These are phyloP conservation scores for Caprella mutica DNA, from an alignment of 2,888 invertebrate species.

Conservation along the genomic window DNA sequence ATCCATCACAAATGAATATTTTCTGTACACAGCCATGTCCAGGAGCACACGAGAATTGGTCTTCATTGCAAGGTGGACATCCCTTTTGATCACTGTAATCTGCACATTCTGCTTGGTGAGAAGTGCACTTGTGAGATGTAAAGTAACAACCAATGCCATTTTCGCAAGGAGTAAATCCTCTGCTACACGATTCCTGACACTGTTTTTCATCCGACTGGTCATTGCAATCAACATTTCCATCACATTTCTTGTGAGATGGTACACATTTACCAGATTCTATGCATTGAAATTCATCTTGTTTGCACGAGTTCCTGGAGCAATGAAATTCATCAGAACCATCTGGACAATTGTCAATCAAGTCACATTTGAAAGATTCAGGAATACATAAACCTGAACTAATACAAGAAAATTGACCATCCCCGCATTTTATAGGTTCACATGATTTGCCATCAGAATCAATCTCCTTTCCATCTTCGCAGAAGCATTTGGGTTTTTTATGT, in stretches of 20 bases:
- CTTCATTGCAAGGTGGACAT: background rate
- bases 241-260: background rate
- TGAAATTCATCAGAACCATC: background rate
- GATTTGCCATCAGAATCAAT: too few species aligned
- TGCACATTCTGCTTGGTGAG: background rate
- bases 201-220: background rate
- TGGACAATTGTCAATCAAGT: too few species aligned
- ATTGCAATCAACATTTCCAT: background rate
- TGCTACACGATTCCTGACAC: background rate
- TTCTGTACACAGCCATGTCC: background rate
- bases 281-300: background rate
- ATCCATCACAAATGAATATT: background rate
- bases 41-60: background rate
- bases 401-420: too few species aligned
- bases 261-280: background rate
- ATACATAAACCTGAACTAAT: too few species aligned
- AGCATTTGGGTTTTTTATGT: too few species aligned
- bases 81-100: background rate
- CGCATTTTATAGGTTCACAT: too few species aligned
- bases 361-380: too few species aligned
- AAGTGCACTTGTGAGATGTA: background rate
- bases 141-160: background rate
- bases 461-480: too few species aligned
- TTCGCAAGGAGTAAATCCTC: background rate
- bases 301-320: background rate